Evolutionary conservation across 2,888 invertebrate species (phyloP).

Genomic region (Cantharis rufa): DNA sequence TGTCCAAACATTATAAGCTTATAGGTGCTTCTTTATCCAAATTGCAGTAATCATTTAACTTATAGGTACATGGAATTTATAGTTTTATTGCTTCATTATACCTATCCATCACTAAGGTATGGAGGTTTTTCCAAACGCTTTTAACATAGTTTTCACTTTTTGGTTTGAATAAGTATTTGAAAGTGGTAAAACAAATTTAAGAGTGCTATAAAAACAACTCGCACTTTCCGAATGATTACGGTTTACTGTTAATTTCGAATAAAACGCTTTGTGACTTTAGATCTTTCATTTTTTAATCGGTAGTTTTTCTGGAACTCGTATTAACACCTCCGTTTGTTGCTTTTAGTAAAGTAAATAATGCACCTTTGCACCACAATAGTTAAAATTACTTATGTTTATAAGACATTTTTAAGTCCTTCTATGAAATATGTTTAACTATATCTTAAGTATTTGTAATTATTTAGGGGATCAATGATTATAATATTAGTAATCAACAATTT

Average conservation of each 20-base stretch:
- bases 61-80: not conserved
- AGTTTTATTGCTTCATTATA: not conserved
- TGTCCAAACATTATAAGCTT: not conserved
- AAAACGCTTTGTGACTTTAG: not conserved
- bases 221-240: not conserved
- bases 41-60: not conserved
- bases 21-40: not conserved
- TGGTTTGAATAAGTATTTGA: not conserved
- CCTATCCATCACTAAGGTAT: not conserved
- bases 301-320: not conserved
- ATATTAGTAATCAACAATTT: not conserved
- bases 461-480: not conserved
- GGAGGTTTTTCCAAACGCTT: not conserved
- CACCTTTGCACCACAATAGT: no score
- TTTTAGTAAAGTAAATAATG: not conserved
- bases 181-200: not conserved
- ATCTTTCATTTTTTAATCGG: not conserved
- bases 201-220: not conserved
- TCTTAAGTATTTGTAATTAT: not conserved
- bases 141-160: not conserved
- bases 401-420: not conserved
- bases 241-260: not conserved
- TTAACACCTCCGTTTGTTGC: not conserved
- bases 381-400: no score
- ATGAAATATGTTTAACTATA: not conserved